Base-by-base conservation (phyloP, 1,140 invertebrate genomes). In the Aphaenogaster rudis region DNA sequence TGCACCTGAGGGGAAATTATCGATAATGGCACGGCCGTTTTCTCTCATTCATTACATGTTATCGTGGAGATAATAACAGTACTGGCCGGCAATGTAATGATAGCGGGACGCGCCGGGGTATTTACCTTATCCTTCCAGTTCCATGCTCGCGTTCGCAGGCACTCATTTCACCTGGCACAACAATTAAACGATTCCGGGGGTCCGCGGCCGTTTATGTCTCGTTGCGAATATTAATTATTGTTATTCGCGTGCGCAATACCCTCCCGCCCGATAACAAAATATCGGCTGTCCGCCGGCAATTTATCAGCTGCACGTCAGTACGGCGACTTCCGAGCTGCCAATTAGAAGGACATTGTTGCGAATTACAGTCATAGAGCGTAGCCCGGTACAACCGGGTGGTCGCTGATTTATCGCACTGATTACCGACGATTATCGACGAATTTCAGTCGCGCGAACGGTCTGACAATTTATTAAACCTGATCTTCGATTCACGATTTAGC, bases 11-110 rank as follows among this genome's bases (percentile, higher is more conserved):
- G 77, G 90, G 72, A 91, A 91, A 91, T 91, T 91, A 91, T 91
- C 90, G 90, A 91, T 91, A 91, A 91, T 91, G 81, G 86, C 81
- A 77, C 54, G 88, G 81, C 91, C 88, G 88, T 91, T 91, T 91
- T 91, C 90, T 91, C 90, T 91, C 88, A 91, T 91, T 91, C 81
- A 86, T 91, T 91, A 88, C 88, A 88, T 86, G 88, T 89, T 91
- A 91, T 91, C 90, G 86, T 71, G 72, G 11, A 78, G 88, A 91
- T 91, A 91, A 91, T 91, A 91, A 88, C 82, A 90, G 87, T 63
- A 91, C 86, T 67, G 64, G 8, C 6, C 57, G 63, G 88, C 85
- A 89, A 89, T 90, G 86, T 91, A 89, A 88, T 64, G 72, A 91
- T 89, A 74, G 82, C 64, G 72, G 86, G 61, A 86, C 59, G 67